Evolutionary conservation across 2,113 vertebrate species (phyloP).

Genomic region (Apistogramma diplotaenia): DNA sequence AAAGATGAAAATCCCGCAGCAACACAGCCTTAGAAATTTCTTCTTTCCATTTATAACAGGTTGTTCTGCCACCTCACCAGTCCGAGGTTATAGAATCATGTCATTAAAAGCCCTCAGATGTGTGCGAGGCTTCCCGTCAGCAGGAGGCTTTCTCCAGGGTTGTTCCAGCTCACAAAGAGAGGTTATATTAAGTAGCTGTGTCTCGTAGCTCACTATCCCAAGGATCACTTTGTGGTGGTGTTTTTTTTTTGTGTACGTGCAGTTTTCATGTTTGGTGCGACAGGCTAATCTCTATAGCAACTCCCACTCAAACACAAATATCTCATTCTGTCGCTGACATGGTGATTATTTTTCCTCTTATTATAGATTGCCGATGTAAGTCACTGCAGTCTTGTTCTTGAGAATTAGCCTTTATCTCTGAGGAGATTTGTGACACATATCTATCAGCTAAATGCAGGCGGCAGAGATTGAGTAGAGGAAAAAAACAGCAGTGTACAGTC

Average conservation of each 20-base stretch:
- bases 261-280: neutral
- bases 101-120: conserved; percentile 9
- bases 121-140: neutral
- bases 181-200: neutral
- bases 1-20: conserved; percentile 30
- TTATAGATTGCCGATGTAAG: conserved; percentile 13
- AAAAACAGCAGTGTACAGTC: neutral
- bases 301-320: conserved; percentile 16
- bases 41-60: conserved; percentile 14
- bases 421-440: conserved; percentile 15
- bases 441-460: neutral
- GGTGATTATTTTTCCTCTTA: neutral
- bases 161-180: neutral
- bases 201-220: neutral
- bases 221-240: neutral
- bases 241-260: neutral
- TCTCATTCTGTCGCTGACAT: neutral
- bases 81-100: neutral
- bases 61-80: neutral
- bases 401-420: conserved; percentile 29
- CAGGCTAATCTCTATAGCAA: conserved; percentile 20
- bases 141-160: neutral
- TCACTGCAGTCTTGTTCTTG: conserved; percentile 42
- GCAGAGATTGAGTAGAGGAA: neutral
- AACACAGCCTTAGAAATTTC: neutral